Conservation (phyloP, 2,113 vertebrate genomes). For the Vanacampus margaritifer region DNA sequence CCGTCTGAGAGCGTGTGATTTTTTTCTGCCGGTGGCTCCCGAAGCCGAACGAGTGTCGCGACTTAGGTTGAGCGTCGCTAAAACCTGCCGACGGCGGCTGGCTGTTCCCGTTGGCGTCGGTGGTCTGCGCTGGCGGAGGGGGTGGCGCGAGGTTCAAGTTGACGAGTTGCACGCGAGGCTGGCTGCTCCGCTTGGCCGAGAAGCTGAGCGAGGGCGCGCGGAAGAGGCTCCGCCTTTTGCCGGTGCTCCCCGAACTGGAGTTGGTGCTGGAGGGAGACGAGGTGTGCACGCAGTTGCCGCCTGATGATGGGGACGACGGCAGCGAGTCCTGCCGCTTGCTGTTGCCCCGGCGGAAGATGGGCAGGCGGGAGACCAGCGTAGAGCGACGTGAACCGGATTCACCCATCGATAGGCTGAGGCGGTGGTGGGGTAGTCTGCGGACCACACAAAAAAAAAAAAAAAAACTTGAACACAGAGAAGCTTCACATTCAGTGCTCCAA, state of each 20-base stretch:
- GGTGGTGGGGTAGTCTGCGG: slow-evolving; percentile 24
- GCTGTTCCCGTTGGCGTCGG: slow-evolving; percentile 70
- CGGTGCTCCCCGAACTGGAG: slow-evolving; percentile 93
- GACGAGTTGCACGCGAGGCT: slow-evolving; percentile 65
- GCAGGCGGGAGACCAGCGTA: slow-evolving; percentile 92
- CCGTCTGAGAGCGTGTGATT: slow-evolving; percentile 89
- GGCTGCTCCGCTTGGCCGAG: slow-evolving; percentile 80
- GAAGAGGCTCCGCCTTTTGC: slow-evolving; percentile 91
- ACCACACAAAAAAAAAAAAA: slow-evolving; percentile 19
- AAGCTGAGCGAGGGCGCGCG: slow-evolving; percentile 90
- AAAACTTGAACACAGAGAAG: neutral
- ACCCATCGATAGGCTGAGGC: slow-evolving; percentile 77
- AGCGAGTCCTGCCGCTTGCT: slow-evolving; percentile 89
- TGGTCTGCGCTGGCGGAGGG: slow-evolving; percentile 42
- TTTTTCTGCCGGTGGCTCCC: slow-evolving; percentile 86
- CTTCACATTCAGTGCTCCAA: neutral
- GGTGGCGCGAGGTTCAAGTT: slow-evolving; percentile 70
- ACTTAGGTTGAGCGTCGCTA: slow-evolving; percentile 75
- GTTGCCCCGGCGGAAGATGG: slow-evolving; percentile 91
- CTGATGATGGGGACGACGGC: slow-evolving; percentile 91
- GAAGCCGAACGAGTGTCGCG: slow-evolving; percentile 84
- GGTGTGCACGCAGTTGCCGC: slow-evolving; percentile 82
- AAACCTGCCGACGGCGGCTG: slow-evolving; percentile 69
- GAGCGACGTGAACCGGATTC: slow-evolving; percentile 88
- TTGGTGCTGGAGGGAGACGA: slow-evolving; percentile 97